These are phyloP conservation scores for Acanthurus tractus DNA, from an alignment of 2,797 vertebrate species.

Conservation along the genomic window DNA sequence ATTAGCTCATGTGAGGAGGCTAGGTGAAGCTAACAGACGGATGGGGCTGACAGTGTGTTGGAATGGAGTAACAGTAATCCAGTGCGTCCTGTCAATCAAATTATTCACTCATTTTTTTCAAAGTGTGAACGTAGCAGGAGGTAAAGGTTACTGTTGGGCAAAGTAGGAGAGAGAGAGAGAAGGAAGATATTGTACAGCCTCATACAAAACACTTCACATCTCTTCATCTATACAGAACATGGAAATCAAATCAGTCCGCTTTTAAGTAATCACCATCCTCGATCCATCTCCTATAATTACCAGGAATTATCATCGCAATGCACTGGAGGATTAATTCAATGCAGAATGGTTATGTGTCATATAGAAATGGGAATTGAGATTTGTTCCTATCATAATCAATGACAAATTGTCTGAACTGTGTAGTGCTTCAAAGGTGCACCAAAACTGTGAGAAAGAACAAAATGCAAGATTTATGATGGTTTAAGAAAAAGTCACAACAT, in stretches of 20 bases:
- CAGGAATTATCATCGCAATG: constrained; percentile 49
- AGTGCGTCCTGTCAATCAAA: constrained; percentile 62
- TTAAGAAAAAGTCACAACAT: neutral
- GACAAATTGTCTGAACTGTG: constrained; percentile 33
- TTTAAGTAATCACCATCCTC: constrained; percentile 30
- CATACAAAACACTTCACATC: constrained; percentile 30
- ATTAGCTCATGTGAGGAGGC: constrained; percentile 37
- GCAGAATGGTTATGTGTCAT: constrained; percentile 27
- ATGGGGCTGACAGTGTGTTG: constrained; percentile 44
- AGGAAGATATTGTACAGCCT: constrained; percentile 20
- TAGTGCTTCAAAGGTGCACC: neutral
- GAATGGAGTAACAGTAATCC: constrained; percentile 57
- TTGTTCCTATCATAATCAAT: constrained; percentile 35
- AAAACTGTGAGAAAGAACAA: neutral
- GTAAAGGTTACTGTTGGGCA: constrained; percentile 38
- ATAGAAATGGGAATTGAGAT: constrained; percentile 18
- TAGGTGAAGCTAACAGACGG: constrained; percentile 31
- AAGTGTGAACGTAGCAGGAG: constrained; percentile 33
- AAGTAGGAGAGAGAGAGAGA: constrained; percentile 17
- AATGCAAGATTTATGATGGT: neutral
- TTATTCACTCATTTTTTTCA: constrained; percentile 53
- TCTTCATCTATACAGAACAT: constrained; percentile 31
- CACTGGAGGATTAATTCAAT: constrained; percentile 38
- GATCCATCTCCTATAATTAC: constrained; percentile 52
- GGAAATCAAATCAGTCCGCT: constrained; percentile 55